Conservation (phyloP, 2,113 vertebrate species). For the Kryptolebias marmoratus region DNA sequence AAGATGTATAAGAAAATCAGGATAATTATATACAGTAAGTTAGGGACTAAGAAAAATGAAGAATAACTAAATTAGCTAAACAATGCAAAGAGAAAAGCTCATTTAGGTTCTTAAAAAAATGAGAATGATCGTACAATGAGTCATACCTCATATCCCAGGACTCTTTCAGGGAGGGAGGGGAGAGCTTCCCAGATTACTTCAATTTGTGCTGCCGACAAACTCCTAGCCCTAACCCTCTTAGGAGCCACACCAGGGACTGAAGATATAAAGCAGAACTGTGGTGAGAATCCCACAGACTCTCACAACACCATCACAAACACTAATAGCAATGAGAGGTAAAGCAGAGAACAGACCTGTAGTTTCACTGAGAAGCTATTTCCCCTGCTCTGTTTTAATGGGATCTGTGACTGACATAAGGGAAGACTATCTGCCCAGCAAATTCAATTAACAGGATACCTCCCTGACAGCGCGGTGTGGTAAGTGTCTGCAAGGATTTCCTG, state of each 20-base stretch:
- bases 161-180: constrained; percentile 85
- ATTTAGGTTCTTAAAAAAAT: constrained; percentile 17
- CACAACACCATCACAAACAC: constrained; percentile 62
- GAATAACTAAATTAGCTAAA: constrained; percentile 1
- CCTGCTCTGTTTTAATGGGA: constrained; percentile 75
- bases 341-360: constrained; percentile 61
- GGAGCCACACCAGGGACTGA: constrained; percentile 88
- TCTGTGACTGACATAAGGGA: constrained; percentile 81
- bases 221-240: constrained; percentile 81
- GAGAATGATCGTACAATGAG: constrained; percentile 17
- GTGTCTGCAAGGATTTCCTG: constrained; percentile 80
- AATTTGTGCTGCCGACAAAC: constrained; percentile 89
- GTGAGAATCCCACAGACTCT: constrained; percentile 60
- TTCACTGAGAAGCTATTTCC: constrained; percentile 72
- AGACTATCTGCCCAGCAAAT: constrained; percentile 80
- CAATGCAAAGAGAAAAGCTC: constrained; percentile 13
- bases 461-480: constrained; percentile 73
- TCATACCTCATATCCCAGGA: constrained; percentile 93
- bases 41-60: background rate
- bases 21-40: background rate
- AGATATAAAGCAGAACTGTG: constrained; percentile 53
- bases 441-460: constrained; percentile 81
- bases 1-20: no score
- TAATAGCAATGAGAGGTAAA: constrained; percentile 62
- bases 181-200: constrained; percentile 88